Evolutionary conservation across 2,113 vertebrate genomes (phyloP).

Genomic region (Cygnus buccinator): DNA sequence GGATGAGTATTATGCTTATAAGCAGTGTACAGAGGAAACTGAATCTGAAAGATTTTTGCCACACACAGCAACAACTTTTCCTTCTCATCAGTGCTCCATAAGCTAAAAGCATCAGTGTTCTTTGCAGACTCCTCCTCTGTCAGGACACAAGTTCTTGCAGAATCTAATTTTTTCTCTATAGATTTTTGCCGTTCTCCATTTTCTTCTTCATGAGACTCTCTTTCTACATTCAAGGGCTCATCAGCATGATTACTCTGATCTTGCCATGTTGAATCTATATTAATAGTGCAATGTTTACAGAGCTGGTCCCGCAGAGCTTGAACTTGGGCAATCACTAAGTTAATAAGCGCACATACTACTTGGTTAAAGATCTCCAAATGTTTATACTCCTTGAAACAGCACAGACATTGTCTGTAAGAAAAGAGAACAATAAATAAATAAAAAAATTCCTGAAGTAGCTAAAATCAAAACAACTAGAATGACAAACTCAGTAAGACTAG

Average conservation of each 20-base stretch:
- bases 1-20: constrained; percentile 99
- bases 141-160: constrained; percentile 73
- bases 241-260: constrained; percentile 83
- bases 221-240: constrained; percentile 91
- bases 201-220: constrained; percentile 87
- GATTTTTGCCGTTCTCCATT: constrained; percentile 72
- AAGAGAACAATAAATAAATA: constrained; percentile 36
- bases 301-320: constrained; percentile 85
- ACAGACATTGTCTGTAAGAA: constrained; percentile 92
- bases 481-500: neutral
- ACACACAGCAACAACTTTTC: constrained; percentile 97
- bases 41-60: constrained; percentile 99
- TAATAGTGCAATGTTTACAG: constrained; percentile 84
- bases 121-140: constrained; percentile 75
- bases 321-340: constrained; percentile 96
- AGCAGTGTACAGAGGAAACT: constrained; percentile 98
- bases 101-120: constrained; percentile 83
- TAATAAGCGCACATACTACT: constrained; percentile 98
- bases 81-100: constrained; percentile 97
- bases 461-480: neutral
- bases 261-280: constrained; percentile 83
- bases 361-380: constrained; percentile 99
- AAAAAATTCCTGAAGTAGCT: neutral
- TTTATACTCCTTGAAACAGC: constrained; percentile 99
- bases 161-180: constrained; percentile 74